These are phyloP conservation scores for Ostrea edulis DNA, from an alignment of 1,140 invertebrate genomes.

Conservation along the genomic window DNA sequence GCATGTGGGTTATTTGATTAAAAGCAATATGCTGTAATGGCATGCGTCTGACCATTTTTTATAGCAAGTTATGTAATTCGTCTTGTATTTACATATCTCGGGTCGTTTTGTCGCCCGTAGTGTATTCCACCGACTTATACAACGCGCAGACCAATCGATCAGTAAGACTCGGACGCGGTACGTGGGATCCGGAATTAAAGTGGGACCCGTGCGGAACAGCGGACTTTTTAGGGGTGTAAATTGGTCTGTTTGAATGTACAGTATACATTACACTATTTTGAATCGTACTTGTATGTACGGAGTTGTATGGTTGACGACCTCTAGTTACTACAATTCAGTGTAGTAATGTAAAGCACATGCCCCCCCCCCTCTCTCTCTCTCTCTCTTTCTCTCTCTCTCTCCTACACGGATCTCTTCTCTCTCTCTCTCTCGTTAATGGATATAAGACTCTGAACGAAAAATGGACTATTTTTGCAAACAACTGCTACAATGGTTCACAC, in stretches of 20 bases:
- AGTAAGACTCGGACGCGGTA: background rate
- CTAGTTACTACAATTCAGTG: too few species aligned
- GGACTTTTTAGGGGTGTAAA: too few species aligned
- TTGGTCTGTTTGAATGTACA: background rate
- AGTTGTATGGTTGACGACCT: too few species aligned
- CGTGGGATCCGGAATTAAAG: background rate
- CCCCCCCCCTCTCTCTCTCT: background rate
- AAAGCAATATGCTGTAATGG: background rate
- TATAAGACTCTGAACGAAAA: background rate
- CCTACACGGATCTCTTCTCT: too few species aligned
- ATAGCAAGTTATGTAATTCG: background rate
- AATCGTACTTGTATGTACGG: too few species aligned
- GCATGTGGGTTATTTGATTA: background rate
- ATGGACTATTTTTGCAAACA: background rate
- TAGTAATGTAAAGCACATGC: too few species aligned
- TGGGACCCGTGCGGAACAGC: too few species aligned
- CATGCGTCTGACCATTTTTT: background rate
- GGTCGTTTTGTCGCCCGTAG: background rate
- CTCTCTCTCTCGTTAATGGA: conserved; percentile 23
- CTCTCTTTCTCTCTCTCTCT: conserved; percentile 8
- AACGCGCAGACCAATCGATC: conserved; percentile 4
- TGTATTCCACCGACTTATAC: background rate
- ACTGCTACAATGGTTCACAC: background rate
- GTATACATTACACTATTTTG: background rate
- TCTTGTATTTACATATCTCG: background rate